A percentile compares a stretch with the other conserved stretches of the same genome.
Evolutionary conservation across 30 jellyfish, hydroid and myxozoan genomes (phyloP).

Genomic region (Catostylus mosaicus): DNA sequence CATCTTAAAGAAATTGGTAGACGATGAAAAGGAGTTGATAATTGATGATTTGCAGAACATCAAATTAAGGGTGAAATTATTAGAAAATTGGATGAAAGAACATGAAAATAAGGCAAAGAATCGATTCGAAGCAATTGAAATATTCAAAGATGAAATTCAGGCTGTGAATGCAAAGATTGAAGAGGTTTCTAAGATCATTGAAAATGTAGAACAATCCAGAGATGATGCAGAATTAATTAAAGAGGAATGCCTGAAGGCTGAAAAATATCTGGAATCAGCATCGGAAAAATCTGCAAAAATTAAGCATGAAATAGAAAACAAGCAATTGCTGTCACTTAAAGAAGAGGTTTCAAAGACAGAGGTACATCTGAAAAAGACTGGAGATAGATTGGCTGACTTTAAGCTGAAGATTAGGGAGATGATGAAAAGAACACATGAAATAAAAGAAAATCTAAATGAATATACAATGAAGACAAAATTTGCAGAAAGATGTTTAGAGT

Average conservation of each 20-base stretch:
- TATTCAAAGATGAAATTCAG: neutral
- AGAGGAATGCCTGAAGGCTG: neutral
- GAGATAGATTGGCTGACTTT: neutral
- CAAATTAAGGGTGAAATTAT: neutral
- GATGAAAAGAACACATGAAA: neutral
- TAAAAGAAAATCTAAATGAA: neutral
- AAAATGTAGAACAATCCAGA: neutral
- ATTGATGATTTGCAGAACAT: conserved; percentile 7
- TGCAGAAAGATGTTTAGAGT: neutral
- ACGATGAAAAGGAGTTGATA: conserved; percentile 26
- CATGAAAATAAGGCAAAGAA: neutral
- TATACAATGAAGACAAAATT: neutral
- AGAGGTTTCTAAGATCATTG: neutral
- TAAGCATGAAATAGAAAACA: neutral
- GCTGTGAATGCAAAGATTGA: neutral
- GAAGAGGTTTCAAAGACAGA: conserved; percentile 1
- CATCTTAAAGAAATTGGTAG: conserved; percentile 24
- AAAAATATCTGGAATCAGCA: neutral
- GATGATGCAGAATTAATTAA: neutral
- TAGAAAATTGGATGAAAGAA: neutral
- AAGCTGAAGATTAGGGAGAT: neutral
- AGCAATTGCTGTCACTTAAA: neutral
- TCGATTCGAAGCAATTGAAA: neutral
- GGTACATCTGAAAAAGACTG: neutral
- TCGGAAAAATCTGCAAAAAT: neutral